phyloP scores from a whole-genome alignment of 2,888 invertebrate species.

The Tinea trinotella region DNA sequence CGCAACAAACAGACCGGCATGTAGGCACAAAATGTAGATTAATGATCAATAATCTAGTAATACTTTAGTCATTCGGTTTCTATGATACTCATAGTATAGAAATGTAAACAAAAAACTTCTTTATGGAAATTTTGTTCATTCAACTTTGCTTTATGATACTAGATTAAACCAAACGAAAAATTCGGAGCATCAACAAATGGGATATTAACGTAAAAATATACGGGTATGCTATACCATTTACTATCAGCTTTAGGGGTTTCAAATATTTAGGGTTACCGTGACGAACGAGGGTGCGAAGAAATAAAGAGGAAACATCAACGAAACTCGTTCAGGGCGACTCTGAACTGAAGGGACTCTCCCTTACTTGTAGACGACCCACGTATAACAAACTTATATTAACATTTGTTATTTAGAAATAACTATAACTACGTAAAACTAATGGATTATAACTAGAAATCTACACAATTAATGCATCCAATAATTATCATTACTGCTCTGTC shows the following conservation, averaged over 20 bases:
- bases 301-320: conserved; percentile 50
- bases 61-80: too few species aligned
- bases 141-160: too few species aligned
- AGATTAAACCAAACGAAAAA: too few species aligned
- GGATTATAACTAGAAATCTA: background rate
- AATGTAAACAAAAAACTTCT: too few species aligned
- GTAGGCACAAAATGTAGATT: background rate
- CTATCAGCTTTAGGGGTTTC: conserved; percentile 31
- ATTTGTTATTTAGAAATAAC: background rate
- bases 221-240: background rate
- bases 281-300: conserved; percentile 55
- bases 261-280: conserved; percentile 48
- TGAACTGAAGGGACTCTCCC: conserved; percentile 13
- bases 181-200: too few species aligned
- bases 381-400: background rate
- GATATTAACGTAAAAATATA: background rate
- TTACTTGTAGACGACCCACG: conserved; percentile 4
- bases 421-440: background rate
- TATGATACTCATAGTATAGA: too few species aligned
- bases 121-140: too few species aligned
- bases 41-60: background rate
- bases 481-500: too few species aligned
- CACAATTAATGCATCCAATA: background rate
- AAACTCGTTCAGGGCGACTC: conserved; percentile 36
- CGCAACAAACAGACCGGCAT: background rate